These are phyloP conservation scores for Cylindroiulus punctatus DNA, from an alignment of 2,888 invertebrate species.

Conservation along the genomic window DNA sequence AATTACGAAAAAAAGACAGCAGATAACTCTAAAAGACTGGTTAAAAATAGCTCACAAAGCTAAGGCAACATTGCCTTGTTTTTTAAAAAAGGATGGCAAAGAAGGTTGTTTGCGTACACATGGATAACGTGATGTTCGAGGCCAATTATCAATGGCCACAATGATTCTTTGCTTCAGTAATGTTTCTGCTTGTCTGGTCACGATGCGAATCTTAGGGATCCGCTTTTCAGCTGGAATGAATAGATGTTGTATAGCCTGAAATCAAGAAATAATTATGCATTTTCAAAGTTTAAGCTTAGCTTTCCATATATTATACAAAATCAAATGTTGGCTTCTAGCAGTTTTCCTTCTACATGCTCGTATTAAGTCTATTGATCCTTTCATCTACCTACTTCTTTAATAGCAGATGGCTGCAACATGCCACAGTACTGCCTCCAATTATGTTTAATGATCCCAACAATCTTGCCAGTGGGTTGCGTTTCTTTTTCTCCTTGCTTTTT, in stretches of 20 bases:
- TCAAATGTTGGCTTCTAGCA: too few species aligned
- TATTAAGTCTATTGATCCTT: neutral
- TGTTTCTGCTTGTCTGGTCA: constrained; percentile 87
- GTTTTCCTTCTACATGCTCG: too few species aligned
- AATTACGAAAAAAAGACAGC: constrained; percentile 55
- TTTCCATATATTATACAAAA: too few species aligned
- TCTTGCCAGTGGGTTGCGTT: constrained; percentile 75
- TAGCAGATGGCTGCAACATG: constrained; percentile 81
- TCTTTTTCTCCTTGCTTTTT: constrained; percentile 54
- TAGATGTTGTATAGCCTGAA: constrained; percentile 74
- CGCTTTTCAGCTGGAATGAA: constrained; percentile 94
- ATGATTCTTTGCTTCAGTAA: constrained; percentile 87
- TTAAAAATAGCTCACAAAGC: too few species aligned
- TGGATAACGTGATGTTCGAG: constrained; percentile 89
- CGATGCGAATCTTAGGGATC: constrained; percentile 94
- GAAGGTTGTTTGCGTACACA: constrained; percentile 70
- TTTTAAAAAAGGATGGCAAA: constrained; percentile 59
- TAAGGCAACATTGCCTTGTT: too few species aligned
- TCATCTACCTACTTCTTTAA: constrained; percentile 67
- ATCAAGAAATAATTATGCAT: constrained; percentile 34
- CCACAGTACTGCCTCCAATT: constrained; percentile 99
- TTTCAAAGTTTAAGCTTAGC: neutral
- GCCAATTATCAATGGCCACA: constrained; percentile 97
- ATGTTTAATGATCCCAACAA: constrained; percentile 94
- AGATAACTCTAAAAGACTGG: too few species aligned